Base-by-base conservation (phyloP, 2,888 invertebrate species). In the Drosophila seclusa region DNA sequence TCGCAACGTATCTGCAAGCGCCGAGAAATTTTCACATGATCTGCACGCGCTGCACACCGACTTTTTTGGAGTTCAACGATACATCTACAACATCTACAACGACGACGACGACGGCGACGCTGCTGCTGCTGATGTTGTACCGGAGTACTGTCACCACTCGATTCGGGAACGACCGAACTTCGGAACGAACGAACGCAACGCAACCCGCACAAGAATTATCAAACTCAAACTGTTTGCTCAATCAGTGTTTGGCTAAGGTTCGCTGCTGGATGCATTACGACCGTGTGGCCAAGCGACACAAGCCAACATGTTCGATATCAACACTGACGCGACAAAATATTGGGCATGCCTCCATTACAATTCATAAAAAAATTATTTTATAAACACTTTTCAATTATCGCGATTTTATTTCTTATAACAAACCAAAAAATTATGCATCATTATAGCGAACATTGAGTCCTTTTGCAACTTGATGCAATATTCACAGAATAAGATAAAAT, bases 41-140 rank as follows among this genome's bases (percentile, higher is more conserved):
- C 89, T 85, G 83, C 86, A 73, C 79, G 84, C 80, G 77, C 78
- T 72, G 72, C 89, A 83, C 77, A 90, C 87, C 82, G 90, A 83
- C 83, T 89, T 90, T 87, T 90, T 77, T 74, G 85, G 78, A 85
- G 72, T 86, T 80, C 62, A 84, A 76, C 78, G 78, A 76, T 70
- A 70, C 75, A 78, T 76, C 78, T 72, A 78, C 69, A 68, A 67
- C 65, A 82, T 73, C 68, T 67, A 75, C 72, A 64, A 71, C 71
- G 72, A 73, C 73, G 58, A 69, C 80, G 78, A 68, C 78, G 71
- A 48, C 76, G 73, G 48, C 68, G 48, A 11, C 38, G 73, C 61
- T 68, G 68, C 61, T 63, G 68, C 63, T 58, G 69, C 59, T 65
- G 82, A 50, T 72, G 78, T 54, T 61, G 71, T 53, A 60, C 49